Base-by-base conservation (phyloP, 2,797 vertebrate genomes). In the Poeciliopsis presidionis region DNA sequence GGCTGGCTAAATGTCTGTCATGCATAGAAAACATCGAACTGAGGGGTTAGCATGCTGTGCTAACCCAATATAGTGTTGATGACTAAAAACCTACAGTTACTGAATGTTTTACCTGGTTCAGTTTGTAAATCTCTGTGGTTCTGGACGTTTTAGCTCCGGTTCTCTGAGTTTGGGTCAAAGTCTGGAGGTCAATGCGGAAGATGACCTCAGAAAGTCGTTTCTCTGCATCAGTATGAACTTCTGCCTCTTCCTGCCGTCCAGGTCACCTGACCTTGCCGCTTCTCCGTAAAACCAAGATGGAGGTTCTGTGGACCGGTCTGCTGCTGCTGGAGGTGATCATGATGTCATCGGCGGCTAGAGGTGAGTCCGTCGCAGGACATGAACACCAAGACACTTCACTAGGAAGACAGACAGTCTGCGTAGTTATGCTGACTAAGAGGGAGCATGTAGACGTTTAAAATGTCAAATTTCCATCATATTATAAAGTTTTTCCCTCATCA, bases 321-420 rank as follows among this genome's bases (percentile, higher is more conserved):
- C 55, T 94, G 77, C 5, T 92, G 81, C 76, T 93, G 81, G 82
- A 93, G 86, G 83, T 84, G 88, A 5, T 89, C n/a, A 67, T 90
- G 82, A 84, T 86, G 88, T 90, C 88, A 76, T 43, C 76, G 0
- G 90, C 88, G 82, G 94, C 88, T 70, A 87, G 94, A 55, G 93
- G 94, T 95, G 83, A 93, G 93, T 87, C 39, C 8, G 2, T 7
- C 22, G 8, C 51, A n/a, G 51, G 51, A 4, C 22, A 11, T 11
- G 8, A n/a, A 25, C 51, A 55, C 8, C 0, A 7, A 53, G 51
- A 22, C 22, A 53, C 22, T 22, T 51, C 20, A 22, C 51, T 3
- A 1, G 51, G 47, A 49, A 49, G 47, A 49, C 18, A 18, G 49
- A 22, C 6, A 2, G 18, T 22, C 47, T 49, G 47, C 47, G 6